Percentiles rank a stretch among this genome's conserved stretches.
Conservation (phyloP, 2,888 invertebrate genomes). For the Synanthedon tipuliformis region DNA sequence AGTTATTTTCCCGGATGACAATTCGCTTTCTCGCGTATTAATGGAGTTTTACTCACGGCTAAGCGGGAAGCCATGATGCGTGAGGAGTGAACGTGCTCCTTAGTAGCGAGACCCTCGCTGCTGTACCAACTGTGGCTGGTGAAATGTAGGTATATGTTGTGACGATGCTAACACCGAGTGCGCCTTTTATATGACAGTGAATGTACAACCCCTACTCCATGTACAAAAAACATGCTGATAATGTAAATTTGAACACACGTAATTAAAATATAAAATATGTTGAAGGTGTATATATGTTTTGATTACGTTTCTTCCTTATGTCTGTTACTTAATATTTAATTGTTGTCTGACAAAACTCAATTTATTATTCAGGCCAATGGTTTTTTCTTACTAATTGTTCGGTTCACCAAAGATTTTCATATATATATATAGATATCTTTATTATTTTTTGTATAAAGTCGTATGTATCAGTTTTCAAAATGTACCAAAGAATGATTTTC, state of each 20-base stretch:
- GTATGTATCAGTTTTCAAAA: too few relatives aligned
- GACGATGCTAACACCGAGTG: slow-evolving; percentile 20
- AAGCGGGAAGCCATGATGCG: slow-evolving; percentile 50
- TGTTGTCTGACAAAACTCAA: background rate
- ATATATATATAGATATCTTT: too few relatives aligned
- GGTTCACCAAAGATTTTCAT: too few relatives aligned
- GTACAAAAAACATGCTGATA: slow-evolving; percentile 23
- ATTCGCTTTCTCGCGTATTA: slow-evolving; percentile 13
- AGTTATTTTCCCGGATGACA: slow-evolving; percentile 4
- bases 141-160: slow-evolving; percentile 34
- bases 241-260: slow-evolving; percentile 16
- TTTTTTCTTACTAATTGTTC: too few relatives aligned
- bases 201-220: slow-evolving; percentile 50
- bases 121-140: slow-evolving; percentile 18
- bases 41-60: slow-evolving; percentile 41
- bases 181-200: slow-evolving; percentile 61
- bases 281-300: slow-evolving; percentile 1
- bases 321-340: background rate
- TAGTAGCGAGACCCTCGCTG: slow-evolving; percentile 17
- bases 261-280: slow-evolving; percentile 12
- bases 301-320: background rate
- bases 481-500: too few relatives aligned
- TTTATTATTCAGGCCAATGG: background rate
- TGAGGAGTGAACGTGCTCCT: slow-evolving; percentile 23
- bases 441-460: too few relatives aligned